These are phyloP conservation scores for Xestoiulus laeticollis DNA, from an alignment of 2,888 invertebrate species.

Conservation along the genomic window DNA sequence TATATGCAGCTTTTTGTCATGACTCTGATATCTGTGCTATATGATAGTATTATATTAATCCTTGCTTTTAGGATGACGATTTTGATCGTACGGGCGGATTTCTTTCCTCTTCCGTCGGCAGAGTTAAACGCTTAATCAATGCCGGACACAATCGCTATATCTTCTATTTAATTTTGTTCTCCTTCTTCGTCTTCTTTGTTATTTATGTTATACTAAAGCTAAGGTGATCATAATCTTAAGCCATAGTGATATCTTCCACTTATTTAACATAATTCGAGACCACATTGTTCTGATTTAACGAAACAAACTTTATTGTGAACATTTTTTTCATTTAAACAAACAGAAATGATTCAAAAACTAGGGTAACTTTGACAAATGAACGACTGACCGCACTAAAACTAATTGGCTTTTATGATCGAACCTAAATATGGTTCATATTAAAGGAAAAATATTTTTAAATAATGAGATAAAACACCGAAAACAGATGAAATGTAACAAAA, in stretches of 20 bases:
- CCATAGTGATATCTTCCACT: background rate
- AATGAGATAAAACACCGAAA: too few species aligned
- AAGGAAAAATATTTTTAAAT: background rate
- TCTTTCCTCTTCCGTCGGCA: slow-evolving; percentile 63
- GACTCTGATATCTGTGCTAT: too few species aligned
- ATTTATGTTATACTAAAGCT: slow-evolving; percentile 65
- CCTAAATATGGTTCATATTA: background rate
- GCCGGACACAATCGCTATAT: slow-evolving; percentile 64
- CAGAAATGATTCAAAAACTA: background rate
- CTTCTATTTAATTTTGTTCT: slow-evolving; percentile 64
- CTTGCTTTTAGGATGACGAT: slow-evolving; percentile 62
- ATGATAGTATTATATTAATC: background rate
- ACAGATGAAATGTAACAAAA: background rate
- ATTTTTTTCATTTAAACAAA: background rate
- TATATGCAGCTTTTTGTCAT: too few species aligned
- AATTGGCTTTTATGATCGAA: background rate
- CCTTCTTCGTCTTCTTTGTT: slow-evolving; percentile 65
- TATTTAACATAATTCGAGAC: background rate
- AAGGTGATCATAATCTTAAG: slow-evolving; percentile 59
- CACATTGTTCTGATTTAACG: background rate
- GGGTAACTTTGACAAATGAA: background rate
- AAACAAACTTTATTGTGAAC: slow-evolving; percentile 26
- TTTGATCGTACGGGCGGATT: slow-evolving; percentile 64
- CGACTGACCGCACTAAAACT: background rate
- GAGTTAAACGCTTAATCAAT: slow-evolving; percentile 63